These are phyloP conservation scores for Alces alces DNA, from an alignment of 2,113 vertebrate genomes.

Conservation along the genomic window DNA sequence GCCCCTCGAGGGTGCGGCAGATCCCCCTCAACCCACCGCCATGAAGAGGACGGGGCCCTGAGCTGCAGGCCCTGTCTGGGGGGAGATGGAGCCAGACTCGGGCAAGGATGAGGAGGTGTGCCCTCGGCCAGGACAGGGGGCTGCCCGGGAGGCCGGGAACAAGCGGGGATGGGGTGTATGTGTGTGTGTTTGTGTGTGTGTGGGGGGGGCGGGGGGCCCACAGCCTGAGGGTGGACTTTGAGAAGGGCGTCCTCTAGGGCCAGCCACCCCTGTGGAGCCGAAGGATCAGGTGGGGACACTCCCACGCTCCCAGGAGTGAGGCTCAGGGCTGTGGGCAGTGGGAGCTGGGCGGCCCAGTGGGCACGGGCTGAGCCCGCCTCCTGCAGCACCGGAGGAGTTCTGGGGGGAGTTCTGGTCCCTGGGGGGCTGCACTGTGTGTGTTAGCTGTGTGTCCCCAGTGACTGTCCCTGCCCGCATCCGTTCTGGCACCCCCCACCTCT, in stretches of 20 bases:
- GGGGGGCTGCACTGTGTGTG: not conserved
- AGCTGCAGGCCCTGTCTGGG: not conserved
- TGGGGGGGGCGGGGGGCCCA: not conserved
- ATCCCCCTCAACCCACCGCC: fast-evolving
- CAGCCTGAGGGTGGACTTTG: not conserved
- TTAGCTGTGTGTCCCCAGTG: not conserved
- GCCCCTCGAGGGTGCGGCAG: too few relatives aligned
- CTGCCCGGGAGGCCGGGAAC: not conserved
- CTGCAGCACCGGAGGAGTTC: too few relatives aligned
- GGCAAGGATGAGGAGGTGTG: not conserved
- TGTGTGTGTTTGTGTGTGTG: fast-evolving
- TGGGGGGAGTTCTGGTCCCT: too few relatives aligned
- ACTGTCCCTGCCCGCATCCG: fast-evolving
- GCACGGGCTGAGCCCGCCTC: not conserved
- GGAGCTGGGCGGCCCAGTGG: fast-evolving
- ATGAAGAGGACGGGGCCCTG: not conserved
- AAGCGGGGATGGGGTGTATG: fast-evolving
- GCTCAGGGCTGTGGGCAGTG: not conserved
- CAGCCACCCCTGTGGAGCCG: not conserved
- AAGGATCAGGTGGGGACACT: too few relatives aligned
- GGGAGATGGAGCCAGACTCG: not conserved
- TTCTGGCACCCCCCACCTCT: fast-evolving
- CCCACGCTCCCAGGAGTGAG: not conserved
- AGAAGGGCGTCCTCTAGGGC: too few relatives aligned
- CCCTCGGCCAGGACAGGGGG: not conserved